Conservation (phyloP, 2,113 vertebrate species). For the Progne subis region DNA sequence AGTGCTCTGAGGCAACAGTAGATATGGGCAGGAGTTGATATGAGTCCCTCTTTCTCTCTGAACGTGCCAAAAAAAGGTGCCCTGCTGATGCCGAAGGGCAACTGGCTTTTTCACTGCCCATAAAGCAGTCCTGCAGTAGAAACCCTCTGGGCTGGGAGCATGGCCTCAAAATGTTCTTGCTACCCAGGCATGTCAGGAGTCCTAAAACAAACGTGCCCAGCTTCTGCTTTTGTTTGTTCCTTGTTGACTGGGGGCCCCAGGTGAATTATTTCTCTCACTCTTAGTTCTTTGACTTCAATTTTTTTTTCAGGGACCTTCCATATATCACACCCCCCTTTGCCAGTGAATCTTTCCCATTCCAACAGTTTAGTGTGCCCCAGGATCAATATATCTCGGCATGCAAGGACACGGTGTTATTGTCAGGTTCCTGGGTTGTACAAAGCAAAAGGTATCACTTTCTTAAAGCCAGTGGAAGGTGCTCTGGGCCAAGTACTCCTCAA, state of each 20-base stretch:
- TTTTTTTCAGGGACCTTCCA: not conserved
- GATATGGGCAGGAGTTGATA: not conserved
- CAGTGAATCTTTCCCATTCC: conserved; percentile 45
- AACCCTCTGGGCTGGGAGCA: not conserved
- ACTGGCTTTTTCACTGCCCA: not conserved
- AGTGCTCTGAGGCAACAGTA: not conserved
- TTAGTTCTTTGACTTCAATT: conserved; percentile 12
- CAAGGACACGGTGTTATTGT: conserved; percentile 61
- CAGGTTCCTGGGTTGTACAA: not conserved
- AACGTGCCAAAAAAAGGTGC: not conserved
- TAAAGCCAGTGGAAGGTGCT: not conserved
- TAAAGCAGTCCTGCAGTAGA: not conserved
- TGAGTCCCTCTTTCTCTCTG: not conserved
- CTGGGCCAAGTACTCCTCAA: not conserved
- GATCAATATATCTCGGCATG: conserved; percentile 60
- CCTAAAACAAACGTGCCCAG: not conserved
- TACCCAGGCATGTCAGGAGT: not conserved
- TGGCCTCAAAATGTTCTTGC: not conserved
- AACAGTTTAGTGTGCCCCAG: conserved; percentile 6
- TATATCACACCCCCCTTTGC: conserved; percentile 12
- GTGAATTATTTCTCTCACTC: conserved; percentile 22
- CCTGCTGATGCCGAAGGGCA: not conserved
- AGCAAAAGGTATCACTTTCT: conserved; percentile 53
- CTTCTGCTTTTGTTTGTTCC: not conserved
- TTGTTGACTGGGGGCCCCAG: not conserved